A percentile compares a stretch with the other conserved stretches of the same genome.
Evolutionary conservation across 2,113 vertebrate species (phyloP).

Genomic region (Rynchops niger): DNA sequence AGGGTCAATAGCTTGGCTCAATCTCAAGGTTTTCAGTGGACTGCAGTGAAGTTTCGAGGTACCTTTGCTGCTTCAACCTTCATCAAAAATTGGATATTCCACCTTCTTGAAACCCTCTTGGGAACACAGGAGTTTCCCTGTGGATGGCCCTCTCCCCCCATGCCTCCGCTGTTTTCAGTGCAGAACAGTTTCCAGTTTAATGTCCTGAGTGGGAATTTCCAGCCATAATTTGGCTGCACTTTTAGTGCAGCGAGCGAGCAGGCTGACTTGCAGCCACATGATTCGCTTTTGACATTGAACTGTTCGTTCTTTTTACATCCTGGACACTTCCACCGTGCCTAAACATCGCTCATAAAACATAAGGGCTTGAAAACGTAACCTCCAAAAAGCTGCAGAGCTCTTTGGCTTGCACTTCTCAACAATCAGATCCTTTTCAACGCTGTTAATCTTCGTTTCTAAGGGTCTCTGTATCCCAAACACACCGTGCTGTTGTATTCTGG

Average conservation of each 20-base stretch:
- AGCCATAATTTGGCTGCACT: not conserved
- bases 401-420: not conserved
- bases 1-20: not conserved
- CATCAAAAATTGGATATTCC: not conserved
- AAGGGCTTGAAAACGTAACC: not conserved
- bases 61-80: not conserved
- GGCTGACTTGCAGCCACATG: slow-evolving; percentile 52
- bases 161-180: rapidly evolving
- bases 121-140: not conserved
- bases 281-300: slow-evolving; percentile 58
- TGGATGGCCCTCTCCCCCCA: not conserved
- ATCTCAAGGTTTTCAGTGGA: not conserved
- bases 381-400: not conserved
- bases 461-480: not conserved
- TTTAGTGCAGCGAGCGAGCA: not conserved
- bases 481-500: not conserved
- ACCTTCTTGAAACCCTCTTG: not conserved
- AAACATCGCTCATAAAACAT: not conserved
- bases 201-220: not conserved
- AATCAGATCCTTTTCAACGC: not conserved
- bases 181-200: not conserved
- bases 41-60: not conserved
- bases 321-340: slow-evolving; percentile 16
- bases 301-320: slow-evolving; percentile 48
- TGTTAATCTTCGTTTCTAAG: not conserved